Evolutionary conservation across 2,888 invertebrate genomes (phyloP).

Genomic region (Terebella lapidaria): DNA sequence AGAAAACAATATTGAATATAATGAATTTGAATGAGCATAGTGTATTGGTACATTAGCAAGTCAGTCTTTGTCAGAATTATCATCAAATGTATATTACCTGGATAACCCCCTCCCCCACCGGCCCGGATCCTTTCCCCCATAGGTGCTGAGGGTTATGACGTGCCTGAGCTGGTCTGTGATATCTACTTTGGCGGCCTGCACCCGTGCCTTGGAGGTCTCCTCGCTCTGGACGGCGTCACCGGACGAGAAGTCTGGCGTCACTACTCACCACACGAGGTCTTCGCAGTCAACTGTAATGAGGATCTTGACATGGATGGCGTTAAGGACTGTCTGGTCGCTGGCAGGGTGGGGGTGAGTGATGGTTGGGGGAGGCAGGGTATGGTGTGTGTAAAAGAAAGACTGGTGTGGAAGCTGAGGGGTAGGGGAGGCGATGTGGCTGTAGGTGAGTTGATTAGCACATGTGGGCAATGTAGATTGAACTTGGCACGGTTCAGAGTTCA

Average conservation of each 20-base stretch:
- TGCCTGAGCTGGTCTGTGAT: conserved; percentile 58
- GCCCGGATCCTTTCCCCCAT: neutral
- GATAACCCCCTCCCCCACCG: neutral
- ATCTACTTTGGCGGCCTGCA: conserved; percentile 64
- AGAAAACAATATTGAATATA: too few relatives aligned
- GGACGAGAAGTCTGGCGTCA: conserved; percentile 71
- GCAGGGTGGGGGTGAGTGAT: conserved; percentile 64
- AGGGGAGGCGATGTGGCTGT: too few relatives aligned
- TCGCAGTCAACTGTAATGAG: conserved; percentile 67
- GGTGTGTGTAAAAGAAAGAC: neutral
- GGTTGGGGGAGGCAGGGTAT: neutral
- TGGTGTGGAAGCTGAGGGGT: too few relatives aligned
- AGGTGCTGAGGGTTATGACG: conserved; percentile 59
- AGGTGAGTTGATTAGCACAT: too few relatives aligned
- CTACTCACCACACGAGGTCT: conserved; percentile 69
- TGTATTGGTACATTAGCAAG: too few relatives aligned
- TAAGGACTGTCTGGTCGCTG: conserved; percentile 70
- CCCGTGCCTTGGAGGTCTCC: conserved; percentile 71
- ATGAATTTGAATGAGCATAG: too few relatives aligned
- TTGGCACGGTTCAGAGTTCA: too few relatives aligned
- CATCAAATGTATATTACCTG: too few relatives aligned
- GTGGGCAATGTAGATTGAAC: too few relatives aligned
- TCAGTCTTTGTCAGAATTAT: too few relatives aligned
- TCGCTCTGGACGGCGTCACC: conserved; percentile 69
- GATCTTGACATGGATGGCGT: conserved; percentile 68